Base-by-base conservation (phyloP, 1,140 invertebrate species). In the Cotesia glomerata region DNA sequence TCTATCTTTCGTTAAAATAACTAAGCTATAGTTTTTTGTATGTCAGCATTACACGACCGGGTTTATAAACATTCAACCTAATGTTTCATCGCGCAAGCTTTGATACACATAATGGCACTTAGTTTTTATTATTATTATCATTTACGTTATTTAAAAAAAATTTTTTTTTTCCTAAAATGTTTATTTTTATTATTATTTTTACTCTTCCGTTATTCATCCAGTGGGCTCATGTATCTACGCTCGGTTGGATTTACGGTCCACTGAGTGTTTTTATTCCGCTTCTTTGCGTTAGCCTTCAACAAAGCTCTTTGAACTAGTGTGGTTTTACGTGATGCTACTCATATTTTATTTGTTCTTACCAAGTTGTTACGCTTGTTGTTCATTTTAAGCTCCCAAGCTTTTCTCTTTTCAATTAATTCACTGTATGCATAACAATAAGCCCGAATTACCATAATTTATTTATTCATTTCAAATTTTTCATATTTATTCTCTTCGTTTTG, bases 251-350 rank as follows among this genome's bases (percentile, higher is more conserved):
- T 67, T 67, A 67, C 39, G 65, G 65, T 52, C 39, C 65, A 54
- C 65, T 67, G 49, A 51, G 36, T 67, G 49, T 67, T 67, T 67
- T 67, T 67, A 67, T 67, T 67, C 36, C 51, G 65, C 65, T 67
- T 51, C 36, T 67, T 51, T 67, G 65, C 65, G 52, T 67, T 54
- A 32, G 11, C 14, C 65, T 67, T 67, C 34, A 67, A 52, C 39
- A 67, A 67, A 67, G 49, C 65, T 67, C 65, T 67, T 67, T 67
- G 65, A 67, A 67, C 65, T 67, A n/a, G 59, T 36, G 59, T 36
- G 63, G 39, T 52, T 65, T 32, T 65, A 16, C 14, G 9, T 65
- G 36, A 18, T 65, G 16, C 49, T 65, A 5, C 5, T 32, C 4
- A n/a, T 13, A 32, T 67, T 32, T 34, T 32, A 34, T 9, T 13